These are phyloP conservation scores for Urocolius indicus DNA, from an alignment of 2,113 vertebrate genomes.

Conservation along the genomic window DNA sequence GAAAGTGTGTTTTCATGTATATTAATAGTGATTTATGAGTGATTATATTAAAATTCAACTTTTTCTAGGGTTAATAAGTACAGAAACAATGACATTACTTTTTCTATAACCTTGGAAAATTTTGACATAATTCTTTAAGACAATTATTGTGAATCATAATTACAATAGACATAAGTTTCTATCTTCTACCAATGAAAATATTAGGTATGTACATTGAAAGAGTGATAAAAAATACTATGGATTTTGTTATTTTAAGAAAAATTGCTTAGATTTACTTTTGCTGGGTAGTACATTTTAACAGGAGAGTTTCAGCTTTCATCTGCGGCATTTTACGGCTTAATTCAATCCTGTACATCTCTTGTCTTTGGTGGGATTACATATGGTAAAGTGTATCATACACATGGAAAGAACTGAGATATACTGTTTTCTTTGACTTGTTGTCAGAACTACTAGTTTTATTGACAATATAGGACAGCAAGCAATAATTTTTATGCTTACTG, in stretches of 20 bases:
- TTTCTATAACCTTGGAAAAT: neutral
- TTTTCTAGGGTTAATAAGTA: neutral
- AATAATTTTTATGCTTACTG: neutral
- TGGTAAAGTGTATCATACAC: neutral
- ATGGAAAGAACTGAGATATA: neutral
- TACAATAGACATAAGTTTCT: neutral
- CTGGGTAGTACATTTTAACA: neutral
- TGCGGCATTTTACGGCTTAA: neutral
- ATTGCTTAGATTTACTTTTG: neutral
- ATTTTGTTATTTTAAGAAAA: neutral
- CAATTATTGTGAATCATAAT: neutral
- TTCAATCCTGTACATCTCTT: neutral
- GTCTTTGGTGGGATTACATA: neutral
- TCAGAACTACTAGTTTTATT: neutral
- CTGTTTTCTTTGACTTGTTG: neutral
- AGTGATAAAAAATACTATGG: neutral
- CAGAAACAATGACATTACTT: neutral
- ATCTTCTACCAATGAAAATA: neutral
- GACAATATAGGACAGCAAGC: neutral
- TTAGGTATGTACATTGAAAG: neutral
- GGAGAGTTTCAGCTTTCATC: neutral
- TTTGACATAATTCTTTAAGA: neutral
- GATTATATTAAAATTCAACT: neutral
- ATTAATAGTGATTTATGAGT: neutral
- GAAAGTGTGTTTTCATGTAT: neutral